Conservation (phyloP, 2,113 vertebrate genomes). For the Stegostoma tigrinum region DNA sequence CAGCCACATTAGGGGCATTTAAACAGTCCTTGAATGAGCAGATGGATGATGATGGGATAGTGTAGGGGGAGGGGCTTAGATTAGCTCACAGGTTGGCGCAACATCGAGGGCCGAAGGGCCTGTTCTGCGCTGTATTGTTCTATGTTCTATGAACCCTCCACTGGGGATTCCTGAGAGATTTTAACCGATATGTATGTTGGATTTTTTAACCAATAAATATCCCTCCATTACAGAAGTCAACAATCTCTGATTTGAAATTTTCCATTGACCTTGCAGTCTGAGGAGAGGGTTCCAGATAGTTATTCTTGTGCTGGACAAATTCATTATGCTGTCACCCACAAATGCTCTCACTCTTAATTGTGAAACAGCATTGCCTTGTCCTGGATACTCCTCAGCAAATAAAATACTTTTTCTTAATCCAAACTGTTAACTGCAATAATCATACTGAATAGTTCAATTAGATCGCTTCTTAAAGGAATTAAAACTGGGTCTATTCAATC, state of each 20-base stretch:
- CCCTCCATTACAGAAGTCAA: not conserved
- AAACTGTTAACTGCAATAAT: not conserved
- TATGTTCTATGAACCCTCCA: too few relatives aligned
- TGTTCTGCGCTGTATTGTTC: too few relatives aligned
- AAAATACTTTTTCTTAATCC: not conserved
- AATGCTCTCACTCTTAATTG: not conserved
- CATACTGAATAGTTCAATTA: not conserved
- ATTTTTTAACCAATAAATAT: not conserved
- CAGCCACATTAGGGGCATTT: too few relatives aligned
- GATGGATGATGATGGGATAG: too few relatives aligned
- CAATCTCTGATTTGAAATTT: not conserved
- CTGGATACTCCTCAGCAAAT: too few relatives aligned
- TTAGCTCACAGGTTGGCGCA: too few relatives aligned
- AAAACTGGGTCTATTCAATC: not conserved
- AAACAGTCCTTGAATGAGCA: too few relatives aligned
- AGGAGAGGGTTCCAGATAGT: not conserved
- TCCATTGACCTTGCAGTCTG: not conserved
- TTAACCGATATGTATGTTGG: not conserved
- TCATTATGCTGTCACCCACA: not conserved
- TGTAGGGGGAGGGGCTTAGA: too few relatives aligned
- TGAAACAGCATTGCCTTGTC: too few relatives aligned
- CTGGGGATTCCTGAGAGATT: not conserved
- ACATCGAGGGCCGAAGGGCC: too few relatives aligned
- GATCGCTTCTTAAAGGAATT: not conserved
- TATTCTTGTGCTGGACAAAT: not conserved